A percentile compares a stretch with the other conserved stretches of the same genome.
These are phyloP conservation scores for Trissoscelio sp. DNA, from an alignment of 2,888 invertebrate species.

Conservation along the genomic window DNA sequence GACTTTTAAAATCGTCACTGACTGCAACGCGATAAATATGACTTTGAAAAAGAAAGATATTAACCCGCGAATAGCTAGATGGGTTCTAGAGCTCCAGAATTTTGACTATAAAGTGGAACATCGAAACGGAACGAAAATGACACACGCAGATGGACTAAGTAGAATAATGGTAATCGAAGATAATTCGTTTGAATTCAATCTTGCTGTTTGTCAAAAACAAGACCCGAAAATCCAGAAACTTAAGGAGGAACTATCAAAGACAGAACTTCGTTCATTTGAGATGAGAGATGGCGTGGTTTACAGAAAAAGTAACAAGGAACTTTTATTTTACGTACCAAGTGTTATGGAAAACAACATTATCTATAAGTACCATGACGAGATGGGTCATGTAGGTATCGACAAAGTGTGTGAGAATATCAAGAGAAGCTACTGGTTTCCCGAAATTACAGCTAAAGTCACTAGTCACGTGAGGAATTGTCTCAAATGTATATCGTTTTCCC, in stretches of 20 bases:
- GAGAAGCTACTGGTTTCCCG: conserved; percentile 63
- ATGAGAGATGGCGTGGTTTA: conserved; percentile 69
- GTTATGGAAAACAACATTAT: conserved; percentile 60
- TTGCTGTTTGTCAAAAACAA: conserved; percentile 57
- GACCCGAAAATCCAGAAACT: conserved; percentile 46
- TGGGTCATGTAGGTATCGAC: conserved; percentile 66
- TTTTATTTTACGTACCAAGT: conserved; percentile 69
- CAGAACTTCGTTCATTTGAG: conserved; percentile 60
- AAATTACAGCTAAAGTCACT: conserved; percentile 24
- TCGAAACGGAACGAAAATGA: neutral
- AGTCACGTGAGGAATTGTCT: conserved; percentile 58
- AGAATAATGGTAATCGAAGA: conserved; percentile 47
- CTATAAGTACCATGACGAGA: conserved; percentile 66
- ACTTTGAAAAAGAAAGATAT: conserved; percentile 15
- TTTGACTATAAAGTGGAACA: conserved; percentile 8
- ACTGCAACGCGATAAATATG: conserved; percentile 2
- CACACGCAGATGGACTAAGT: conserved; percentile 20
- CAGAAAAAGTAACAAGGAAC: conserved; percentile 38
- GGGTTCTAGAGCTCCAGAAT: conserved; percentile 7
- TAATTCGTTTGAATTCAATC: conserved; percentile 65
- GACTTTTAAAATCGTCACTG: conserved; percentile 16
- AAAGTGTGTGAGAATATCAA: conserved; percentile 62
- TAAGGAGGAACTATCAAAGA: conserved; percentile 30
- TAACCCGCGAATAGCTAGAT: conserved; percentile 20
- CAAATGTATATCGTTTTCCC: conserved; percentile 68